A percentile compares a stretch with the other conserved stretches of the same genome.
phyloP scores from a whole-genome alignment of 2,113 vertebrate species.

The Globicephala melas region DNA sequence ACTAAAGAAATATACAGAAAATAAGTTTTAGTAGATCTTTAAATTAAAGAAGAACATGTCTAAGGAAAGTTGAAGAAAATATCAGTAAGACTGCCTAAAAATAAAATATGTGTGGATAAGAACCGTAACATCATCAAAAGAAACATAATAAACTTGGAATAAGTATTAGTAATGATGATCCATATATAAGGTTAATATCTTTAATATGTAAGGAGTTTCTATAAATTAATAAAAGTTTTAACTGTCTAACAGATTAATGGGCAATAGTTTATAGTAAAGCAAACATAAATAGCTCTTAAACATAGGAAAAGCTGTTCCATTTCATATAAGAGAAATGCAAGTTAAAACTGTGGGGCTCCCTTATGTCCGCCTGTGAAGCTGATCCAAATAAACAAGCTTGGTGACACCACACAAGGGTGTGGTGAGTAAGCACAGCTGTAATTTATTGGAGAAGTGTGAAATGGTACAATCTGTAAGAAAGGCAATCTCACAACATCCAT shows the following conservation, averaged over 20 bases:
- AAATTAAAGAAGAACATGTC: background rate
- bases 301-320: background rate
- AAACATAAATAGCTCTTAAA: background rate
- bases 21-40: background rate
- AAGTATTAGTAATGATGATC: background rate
- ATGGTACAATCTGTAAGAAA: background rate
- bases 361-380: background rate
- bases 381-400: background rate
- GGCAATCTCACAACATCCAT: background rate
- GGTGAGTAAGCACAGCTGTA: too few relatives aligned
- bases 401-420: fast-evolving
- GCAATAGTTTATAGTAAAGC: background rate
- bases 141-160: background rate
- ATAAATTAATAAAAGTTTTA: background rate
- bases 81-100: background rate
- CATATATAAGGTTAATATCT: background rate
- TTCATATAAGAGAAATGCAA: background rate
- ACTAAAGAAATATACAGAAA: background rate
- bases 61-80: background rate
- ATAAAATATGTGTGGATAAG: background rate
- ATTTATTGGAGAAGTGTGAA: background rate
- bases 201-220: background rate
- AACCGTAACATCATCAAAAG: background rate
- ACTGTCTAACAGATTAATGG: background rate
- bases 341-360: background rate